Evolutionary conservation across 2,113 vertebrate species (phyloP), one percentile per base, ranked within the genome.

Genomic region (Redunca redunca): DNA sequence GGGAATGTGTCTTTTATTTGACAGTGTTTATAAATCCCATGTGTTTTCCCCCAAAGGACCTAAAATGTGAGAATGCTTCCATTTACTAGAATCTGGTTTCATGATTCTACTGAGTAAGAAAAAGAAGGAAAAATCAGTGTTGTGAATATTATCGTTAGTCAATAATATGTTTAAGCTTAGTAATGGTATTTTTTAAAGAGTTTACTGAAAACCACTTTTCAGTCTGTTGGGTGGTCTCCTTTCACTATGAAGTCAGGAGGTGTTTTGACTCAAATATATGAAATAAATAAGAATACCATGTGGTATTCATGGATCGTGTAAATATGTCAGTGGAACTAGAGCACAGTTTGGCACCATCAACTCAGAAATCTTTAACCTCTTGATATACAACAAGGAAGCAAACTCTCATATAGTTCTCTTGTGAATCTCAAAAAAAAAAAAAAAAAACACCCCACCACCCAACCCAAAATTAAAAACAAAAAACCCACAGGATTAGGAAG

Each of bases 1-100:
- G 85, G 57, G 57, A 95, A 88, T 95, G 64, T 95, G 43, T 95
- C 91, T 91, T 91, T 94, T 58, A 81, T 88, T 96, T 95, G 94
- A 71, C 43, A 89, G 30, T 91, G 89, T 95, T 95, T 96, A 93
- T 91, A 94, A 88, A 91, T 80, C 9, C 60, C 83, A 26, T 94
- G 64, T 88, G 53, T 96, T 94, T 67, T 15, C 26, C 74, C 57
- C 8, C 43, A 46, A 90, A 89, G 77, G 87, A 90, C 78, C 50
- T 82, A 86, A 88, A 85, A 67, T 43, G 62, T 96, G 74, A 95
- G 43, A 91, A 64, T 53, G n/a, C 43, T 93, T 95, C 78, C 43
- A 95, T 88, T 96, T 85, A 40, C 83, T 74, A 55, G 52, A 91
- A 95, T 64, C 43, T 80, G 90, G 43, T 87, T 96, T 88, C 52